These are phyloP conservation scores for Scolopax rusticola DNA, from an alignment of 2,797 vertebrate species.

Conservation along the genomic window DNA sequence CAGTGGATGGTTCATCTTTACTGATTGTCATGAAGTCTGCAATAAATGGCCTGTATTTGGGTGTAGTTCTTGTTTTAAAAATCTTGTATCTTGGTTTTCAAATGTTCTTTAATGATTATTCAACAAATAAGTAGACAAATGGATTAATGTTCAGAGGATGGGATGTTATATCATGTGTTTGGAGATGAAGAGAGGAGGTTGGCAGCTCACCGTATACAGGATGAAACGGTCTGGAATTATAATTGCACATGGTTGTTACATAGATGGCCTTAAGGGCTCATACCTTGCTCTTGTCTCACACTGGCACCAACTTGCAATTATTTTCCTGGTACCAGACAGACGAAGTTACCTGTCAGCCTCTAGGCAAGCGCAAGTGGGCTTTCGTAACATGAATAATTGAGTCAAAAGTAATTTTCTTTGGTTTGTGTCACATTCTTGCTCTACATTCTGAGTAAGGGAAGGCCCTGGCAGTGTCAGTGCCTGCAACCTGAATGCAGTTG, in stretches of 20 bases:
- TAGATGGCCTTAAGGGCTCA: constrained; percentile 24
- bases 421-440: neutral
- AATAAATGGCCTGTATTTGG: neutral
- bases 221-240: neutral
- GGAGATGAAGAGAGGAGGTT: neutral
- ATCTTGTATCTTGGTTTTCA: neutral
- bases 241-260: neutral
- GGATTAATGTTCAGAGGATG: neutral
- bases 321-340: constrained; percentile 16
- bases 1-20: neutral
- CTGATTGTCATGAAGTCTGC: neutral
- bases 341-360: constrained; percentile 34
- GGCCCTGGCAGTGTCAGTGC: neutral
- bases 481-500: neutral
- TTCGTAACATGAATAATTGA: constrained; percentile 9
- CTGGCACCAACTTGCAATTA: constrained; percentile 30
- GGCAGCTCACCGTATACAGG: neutral
- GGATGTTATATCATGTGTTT: neutral
- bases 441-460: neutral
- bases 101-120: neutral
- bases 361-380: neutral
- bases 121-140: constrained; percentile 6
- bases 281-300: neutral
- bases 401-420: constrained; percentile 8
- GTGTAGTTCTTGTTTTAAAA: neutral